Evolutionary conservation across 1,140 invertebrate genomes (phyloP), one percentile per base, ranked within the genome.

Genomic region (Akabosia matsudoensis): DNA sequence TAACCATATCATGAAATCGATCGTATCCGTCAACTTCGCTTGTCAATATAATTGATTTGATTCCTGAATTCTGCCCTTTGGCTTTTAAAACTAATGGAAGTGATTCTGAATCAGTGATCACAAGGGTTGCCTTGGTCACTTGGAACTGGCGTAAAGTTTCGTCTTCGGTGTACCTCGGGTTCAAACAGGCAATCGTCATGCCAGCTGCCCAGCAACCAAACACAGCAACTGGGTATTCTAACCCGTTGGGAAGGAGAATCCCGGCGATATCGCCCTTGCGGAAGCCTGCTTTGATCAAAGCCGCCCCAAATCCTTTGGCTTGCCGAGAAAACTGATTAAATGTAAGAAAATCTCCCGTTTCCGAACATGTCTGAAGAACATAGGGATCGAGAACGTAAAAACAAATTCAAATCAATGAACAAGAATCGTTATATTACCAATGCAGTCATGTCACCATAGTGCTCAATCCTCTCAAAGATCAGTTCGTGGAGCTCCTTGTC

Each of bases 141-240:
- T n/a, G n/a, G n/a, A n/a, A n/a, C n/a, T n/a, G n/a, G n/a, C n/a
- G n/a, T n/a, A n/a, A n/a, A n/a, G n/a, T n/a, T n/a, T n/a, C n/a
- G n/a, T n/a, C n/a, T n/a, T n/a, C n/a, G n/a, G n/a, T n/a, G n/a
- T n/a, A n/a, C n/a, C n/a, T n/a, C n/a, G n/a, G n/a, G n/a, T n/a
- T n/a, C n/a, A 22, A 22, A 84, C 83, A 3, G 85, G 82, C 85
- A n/a, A 87, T 80, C 13, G 83, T 80, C 4, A 84, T 83, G 0
- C 88, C 88, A 16, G 83, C 79, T 16, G 80, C 81, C 7, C 83
- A 79, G 30, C 83, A 83, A 18, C 85, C 87, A n/a, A 85, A 78
- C 30, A 85, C 83, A 0, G 84, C 79, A 7, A 87, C 80, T 13
- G 83, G 73, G 76, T 83, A 87, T 77, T 88, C 86, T 1, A 85